Conservation (phyloP, 2,113 vertebrate species). For the Cyrtonyx montezumae region DNA sequence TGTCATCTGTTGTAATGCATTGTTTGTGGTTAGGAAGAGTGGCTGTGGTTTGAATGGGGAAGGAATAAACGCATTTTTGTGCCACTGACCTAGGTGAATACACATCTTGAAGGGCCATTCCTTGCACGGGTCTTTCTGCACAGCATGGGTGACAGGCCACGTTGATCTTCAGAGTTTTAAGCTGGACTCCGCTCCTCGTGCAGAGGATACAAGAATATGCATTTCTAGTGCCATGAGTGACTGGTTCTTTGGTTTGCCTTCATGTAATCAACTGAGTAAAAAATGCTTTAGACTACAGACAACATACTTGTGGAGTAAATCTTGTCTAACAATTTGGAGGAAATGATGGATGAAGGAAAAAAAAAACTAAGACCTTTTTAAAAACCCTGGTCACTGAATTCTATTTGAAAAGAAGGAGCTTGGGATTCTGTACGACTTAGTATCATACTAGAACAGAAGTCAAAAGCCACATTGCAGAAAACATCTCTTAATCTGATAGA, state of each 20-base stretch:
- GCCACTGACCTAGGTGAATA: not conserved
- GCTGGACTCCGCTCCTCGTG: not conserved
- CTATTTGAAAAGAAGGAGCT: not conserved
- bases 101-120: not conserved
- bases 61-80: not conserved
- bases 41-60: not conserved
- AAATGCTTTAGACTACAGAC: not conserved
- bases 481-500: not conserved
- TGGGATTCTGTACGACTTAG: not conserved
- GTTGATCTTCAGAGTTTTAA: rapidly evolving
- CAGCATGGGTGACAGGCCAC: rapidly evolving
- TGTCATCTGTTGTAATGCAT: rapidly evolving
- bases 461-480: not conserved
- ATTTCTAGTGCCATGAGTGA: not conserved
- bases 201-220: not conserved
- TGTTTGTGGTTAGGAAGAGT: not conserved
- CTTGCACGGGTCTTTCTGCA: not conserved
- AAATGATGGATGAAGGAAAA: not conserved
- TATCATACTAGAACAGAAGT: not conserved
- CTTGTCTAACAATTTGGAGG: not conserved
- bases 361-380: not conserved
- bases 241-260: not conserved
- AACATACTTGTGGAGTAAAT: not conserved
- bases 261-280: not conserved
- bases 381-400: not conserved